Base-by-base conservation (phyloP, 2,113 vertebrate species). In the Gopherus flavomarginatus region DNA sequence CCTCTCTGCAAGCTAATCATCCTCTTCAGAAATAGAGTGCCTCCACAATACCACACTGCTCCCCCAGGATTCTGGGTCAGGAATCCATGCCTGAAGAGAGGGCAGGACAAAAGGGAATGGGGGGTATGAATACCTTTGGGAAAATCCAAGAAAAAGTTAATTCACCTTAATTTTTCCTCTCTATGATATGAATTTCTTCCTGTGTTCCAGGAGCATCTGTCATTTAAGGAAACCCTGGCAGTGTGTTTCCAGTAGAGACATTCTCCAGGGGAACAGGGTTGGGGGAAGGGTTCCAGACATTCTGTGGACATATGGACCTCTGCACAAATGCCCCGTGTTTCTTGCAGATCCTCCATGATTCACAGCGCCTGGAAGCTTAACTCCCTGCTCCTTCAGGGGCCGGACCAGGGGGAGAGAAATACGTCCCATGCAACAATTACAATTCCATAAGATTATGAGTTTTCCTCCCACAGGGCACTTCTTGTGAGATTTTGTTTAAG, bases 261-360 rank as follows among this genome's bases (percentile, higher is more conserved):
- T n/a, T 69, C 65, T 38, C 17, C 35, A 11, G 9, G 35, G 35
- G 65, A 69, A 44, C 11, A 42, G 72, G 21, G 2, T 44, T 44
- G 11, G 24, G 38, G 22, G 22, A 77, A 77, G 42, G 11, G 42
- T 27, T 77, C 24, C 42, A 77, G 75, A 44, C 3, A 3, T 26
- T 77, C 11, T 77, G 75, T 77, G 75, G 12, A 77, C 42, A 44
- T 8, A 77, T 27, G 24, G 38, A 2, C 11, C 24, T n/a, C 31
- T 0, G 0, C 52, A 38, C 3, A 85, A 88, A 81, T 27, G 12
- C 47, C 59, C 26, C 2, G 27, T 69, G 35, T 31, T 91, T 79
- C 5, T 35, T 19, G 19, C 21, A 29, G 10, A 0, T 78, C 91
- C 87, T 26, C 13, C 0, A 0, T 56, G 17, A 44, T 56, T 8